These are phyloP conservation scores for Trachymyrmex septentrionalis DNA, from an alignment of 1,140 invertebrate genomes.

Conservation along the genomic window DNA sequence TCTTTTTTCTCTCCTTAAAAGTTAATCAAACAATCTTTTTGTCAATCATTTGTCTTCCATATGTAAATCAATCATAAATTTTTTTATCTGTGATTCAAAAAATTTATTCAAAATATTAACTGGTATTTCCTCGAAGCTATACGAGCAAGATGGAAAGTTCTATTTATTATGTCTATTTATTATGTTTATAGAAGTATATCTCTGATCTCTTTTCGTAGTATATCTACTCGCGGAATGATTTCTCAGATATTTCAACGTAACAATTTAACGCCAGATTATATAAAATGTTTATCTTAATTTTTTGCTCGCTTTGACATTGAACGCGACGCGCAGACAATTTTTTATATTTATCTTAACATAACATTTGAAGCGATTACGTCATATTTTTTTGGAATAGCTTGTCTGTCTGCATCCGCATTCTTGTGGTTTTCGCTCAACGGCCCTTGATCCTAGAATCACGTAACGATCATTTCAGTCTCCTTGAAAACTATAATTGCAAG, in stretches of 20 bases:
- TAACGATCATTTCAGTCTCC: not conserved
- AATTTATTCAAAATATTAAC: too few relatives aligned
- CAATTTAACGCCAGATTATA: not conserved
- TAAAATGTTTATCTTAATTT: not conserved
- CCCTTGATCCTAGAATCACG: not conserved
- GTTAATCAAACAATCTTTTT: too few relatives aligned
- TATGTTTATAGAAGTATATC: slow-evolving; percentile 6
- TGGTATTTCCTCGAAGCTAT: too few relatives aligned
- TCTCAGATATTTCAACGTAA: not conserved
- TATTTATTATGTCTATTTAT: too few relatives aligned
- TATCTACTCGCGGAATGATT: too few relatives aligned
- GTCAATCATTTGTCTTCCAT: too few relatives aligned
- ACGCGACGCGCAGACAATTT: not conserved
- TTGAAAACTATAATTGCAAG: not conserved
- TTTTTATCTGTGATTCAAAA: too few relatives aligned
- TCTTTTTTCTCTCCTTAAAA: too few relatives aligned
- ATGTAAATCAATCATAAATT: too few relatives aligned
- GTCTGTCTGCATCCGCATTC: slow-evolving; percentile 5
- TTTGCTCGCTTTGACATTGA: not conserved
- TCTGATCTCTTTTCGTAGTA: not conserved
- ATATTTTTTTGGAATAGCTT: not conserved
- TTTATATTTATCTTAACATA: not conserved
- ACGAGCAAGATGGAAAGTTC: too few relatives aligned
- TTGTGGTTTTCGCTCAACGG: slow-evolving; percentile 30
- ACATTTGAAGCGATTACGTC: slow-evolving; percentile 1